A percentile compares a stretch with the other conserved stretches of the same genome.
Conservation (phyloP, 1,140 invertebrate genomes). For the Conus ventricosus region DNA sequence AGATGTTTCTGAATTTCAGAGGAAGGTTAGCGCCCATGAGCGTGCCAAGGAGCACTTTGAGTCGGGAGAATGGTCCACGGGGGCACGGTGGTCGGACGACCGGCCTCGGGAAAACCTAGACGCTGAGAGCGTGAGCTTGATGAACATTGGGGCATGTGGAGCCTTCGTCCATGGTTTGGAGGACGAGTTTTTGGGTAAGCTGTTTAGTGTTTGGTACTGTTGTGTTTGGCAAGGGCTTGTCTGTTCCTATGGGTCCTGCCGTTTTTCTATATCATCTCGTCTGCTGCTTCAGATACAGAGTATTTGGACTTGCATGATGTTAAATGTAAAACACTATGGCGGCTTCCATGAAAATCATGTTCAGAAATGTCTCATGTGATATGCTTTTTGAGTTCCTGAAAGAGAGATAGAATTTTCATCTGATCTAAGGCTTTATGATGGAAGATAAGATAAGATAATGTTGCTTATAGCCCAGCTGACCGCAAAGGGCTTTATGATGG, state of each 20-base stretch:
- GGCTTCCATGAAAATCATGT: no score
- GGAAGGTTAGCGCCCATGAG: constrained; percentile 87
- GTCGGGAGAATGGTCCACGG: constrained; percentile 92
- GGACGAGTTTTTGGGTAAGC: constrained; percentile 93
- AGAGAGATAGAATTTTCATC: no score
- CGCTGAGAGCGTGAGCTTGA: constrained; percentile 87
- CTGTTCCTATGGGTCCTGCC: neutral
- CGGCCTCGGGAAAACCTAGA: constrained; percentile 85
- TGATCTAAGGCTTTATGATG: no score
- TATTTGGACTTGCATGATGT: no score
- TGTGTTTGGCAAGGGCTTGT: neutral
- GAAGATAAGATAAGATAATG: no score
- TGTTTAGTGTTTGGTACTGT: neutral
- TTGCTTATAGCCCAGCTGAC: no score
- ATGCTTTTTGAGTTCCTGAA: no score
- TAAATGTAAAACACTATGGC: no score
- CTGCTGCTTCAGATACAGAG: no score
- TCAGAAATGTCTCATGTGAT: no score
- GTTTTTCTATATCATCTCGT: no score
- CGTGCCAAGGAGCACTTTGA: constrained; percentile 85
- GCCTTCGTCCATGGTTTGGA: constrained; percentile 99
- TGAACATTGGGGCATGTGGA: constrained; percentile 95
- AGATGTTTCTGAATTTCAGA: constrained; percentile 68
- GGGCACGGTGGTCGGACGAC: constrained; percentile 91
- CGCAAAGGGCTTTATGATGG: no score